Evolutionary conservation across 2,113 vertebrate genomes (phyloP).

Genomic region (Zeus faber): DNA sequence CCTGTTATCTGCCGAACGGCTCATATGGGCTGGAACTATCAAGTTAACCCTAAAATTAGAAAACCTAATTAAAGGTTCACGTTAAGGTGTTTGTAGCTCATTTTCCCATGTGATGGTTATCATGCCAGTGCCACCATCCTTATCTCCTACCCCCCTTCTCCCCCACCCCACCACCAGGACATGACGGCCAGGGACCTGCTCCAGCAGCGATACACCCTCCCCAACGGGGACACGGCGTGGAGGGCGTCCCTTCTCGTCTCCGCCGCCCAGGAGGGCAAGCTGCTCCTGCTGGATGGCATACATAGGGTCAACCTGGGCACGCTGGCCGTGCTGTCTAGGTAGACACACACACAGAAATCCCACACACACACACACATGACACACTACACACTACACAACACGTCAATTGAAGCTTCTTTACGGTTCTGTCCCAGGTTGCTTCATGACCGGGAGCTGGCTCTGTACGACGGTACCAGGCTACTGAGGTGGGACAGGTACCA

Average conservation of each 20-base stretch:
- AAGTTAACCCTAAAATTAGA: too few relatives aligned
- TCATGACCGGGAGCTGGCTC: conserved; percentile 91
- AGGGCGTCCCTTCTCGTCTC: conserved; percentile 86
- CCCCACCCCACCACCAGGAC: conserved; percentile 71
- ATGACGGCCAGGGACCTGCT: conserved; percentile 94
- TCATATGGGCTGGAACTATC: too few relatives aligned
- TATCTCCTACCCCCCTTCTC: not conserved
- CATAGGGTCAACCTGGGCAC: conserved; percentile 92
- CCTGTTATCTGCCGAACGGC: too few relatives aligned
- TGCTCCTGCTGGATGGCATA: conserved; percentile 90
- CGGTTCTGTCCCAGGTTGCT: conserved; percentile 78
- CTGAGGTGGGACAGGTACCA: conserved; percentile 89
- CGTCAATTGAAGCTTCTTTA: not conserved
- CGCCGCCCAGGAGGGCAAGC: conserved; percentile 89
- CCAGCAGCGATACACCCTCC: conserved; percentile 92
- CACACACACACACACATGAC: conserved; percentile 2
- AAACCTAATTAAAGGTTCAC: too few relatives aligned
- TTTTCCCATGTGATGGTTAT: too few relatives aligned
- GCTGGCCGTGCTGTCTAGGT: conserved; percentile 91
- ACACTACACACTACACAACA: not conserved
- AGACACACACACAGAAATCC: not conserved
- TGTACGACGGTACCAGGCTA: conserved; percentile 89
- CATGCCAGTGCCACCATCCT: not conserved
- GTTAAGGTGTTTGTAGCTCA: too few relatives aligned
- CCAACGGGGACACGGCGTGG: conserved; percentile 96